phyloP scores from a whole-genome alignment of 1,140 invertebrate genomes.

The Chironomus striatipennis region DNA sequence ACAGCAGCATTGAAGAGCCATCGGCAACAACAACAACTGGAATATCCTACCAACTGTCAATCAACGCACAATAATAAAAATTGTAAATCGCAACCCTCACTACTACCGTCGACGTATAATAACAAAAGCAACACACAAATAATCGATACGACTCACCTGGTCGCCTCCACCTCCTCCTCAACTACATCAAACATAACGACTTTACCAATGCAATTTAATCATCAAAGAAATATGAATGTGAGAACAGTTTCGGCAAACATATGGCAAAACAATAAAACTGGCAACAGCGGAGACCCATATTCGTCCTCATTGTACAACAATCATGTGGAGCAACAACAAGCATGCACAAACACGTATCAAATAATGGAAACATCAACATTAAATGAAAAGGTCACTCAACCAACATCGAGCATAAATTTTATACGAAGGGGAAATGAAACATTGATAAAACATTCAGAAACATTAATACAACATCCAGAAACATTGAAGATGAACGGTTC shows the following conservation, averaged over 20 bases:
- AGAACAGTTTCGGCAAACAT: neutral
- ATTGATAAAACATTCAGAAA: conserved; percentile 10
- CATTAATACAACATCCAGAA: neutral
- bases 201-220: neutral
- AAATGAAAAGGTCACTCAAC: neutral
- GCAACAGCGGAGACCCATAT: neutral
- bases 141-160: conserved; percentile 17
- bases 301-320: neutral
- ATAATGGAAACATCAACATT: neutral
- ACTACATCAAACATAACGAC: neutral
- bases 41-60: neutral
- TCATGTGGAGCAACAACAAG: neutral
- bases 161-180: neutral
- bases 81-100: neutral
- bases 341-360: neutral
- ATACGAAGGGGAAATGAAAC: neutral
- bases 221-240: neutral
- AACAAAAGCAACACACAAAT: neutral
- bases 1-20: neutral
- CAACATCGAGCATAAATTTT: neutral
- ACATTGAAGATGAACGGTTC: neutral
- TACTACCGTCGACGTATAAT: neutral
- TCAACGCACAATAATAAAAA: neutral
- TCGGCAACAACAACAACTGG: neutral
- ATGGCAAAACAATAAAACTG: conserved; percentile 11